These are phyloP conservation scores for Emys orbicularis DNA, from an alignment of 2,797 vertebrate genomes.

Conservation along the genomic window DNA sequence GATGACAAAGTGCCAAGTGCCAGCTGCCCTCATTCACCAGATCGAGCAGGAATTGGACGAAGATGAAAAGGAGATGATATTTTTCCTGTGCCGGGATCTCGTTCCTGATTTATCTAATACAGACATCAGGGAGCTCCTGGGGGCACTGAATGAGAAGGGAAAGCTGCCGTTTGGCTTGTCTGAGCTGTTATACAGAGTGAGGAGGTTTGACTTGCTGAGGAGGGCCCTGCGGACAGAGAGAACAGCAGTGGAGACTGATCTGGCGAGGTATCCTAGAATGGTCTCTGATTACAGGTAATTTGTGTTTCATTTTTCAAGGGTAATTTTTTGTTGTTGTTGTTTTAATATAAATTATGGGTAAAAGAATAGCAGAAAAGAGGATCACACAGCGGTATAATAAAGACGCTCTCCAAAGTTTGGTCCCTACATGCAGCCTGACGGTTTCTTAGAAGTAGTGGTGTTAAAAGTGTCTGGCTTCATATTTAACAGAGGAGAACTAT, in stretches of 20 bases:
- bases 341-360: background rate
- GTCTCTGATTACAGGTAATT: slow-evolving; percentile 90
- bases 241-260: slow-evolving; percentile 76
- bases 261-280: slow-evolving; percentile 60
- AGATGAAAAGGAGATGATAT: slow-evolving; percentile 83
- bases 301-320: background rate
- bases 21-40: slow-evolving; percentile 80
- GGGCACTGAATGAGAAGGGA: slow-evolving; percentile 68
- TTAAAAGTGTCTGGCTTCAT: background rate
- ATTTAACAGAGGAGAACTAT: slow-evolving; percentile 16
- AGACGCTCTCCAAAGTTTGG: background rate
- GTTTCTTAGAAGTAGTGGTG: background rate
- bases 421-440: background rate
- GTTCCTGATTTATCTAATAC: slow-evolving; percentile 63
- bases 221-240: slow-evolving; percentile 79
- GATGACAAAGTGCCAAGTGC: slow-evolving; percentile 71
- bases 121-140: slow-evolving; percentile 79
- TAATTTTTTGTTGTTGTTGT: background rate
- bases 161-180: slow-evolving; percentile 71
- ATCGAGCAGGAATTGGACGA: slow-evolving; percentile 85
- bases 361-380: background rate
- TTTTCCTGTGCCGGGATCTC: slow-evolving; percentile 86
- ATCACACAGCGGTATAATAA: background rate
- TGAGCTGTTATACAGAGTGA: slow-evolving; percentile 86
- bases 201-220: slow-evolving; percentile 89